These are phyloP conservation scores for Darevskia mixta DNA, from an alignment of 2,797 vertebrate species.

Conservation along the genomic window DNA sequence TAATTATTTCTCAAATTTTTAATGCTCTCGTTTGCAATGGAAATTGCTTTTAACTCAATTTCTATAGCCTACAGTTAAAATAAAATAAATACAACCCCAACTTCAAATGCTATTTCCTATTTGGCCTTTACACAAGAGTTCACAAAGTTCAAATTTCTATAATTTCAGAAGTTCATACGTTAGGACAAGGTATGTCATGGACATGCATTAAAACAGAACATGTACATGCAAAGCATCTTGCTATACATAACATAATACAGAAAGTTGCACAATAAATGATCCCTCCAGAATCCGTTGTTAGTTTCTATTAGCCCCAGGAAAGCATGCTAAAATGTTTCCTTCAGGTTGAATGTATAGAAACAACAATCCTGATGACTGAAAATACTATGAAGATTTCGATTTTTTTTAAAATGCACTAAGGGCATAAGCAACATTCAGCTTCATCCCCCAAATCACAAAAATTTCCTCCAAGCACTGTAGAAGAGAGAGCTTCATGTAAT, in stretches of 20 bases:
- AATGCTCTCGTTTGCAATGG: background rate
- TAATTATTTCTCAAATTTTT: background rate
- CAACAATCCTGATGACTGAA: background rate
- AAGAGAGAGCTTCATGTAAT: constrained; percentile 4
- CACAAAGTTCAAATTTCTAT: background rate
- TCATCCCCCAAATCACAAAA: constrained; percentile 12
- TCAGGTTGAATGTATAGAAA: background rate
- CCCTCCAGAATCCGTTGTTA: constrained; percentile 1
- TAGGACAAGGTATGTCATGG: background rate
- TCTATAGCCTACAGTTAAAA: background rate
- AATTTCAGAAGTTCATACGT: constrained; percentile 8
- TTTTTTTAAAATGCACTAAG: constrained; percentile 14
- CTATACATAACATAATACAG: rapidly evolving
- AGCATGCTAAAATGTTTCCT: constrained; percentile 17
- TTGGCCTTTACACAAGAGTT: background rate
- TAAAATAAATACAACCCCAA: background rate
- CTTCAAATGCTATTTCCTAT: background rate
- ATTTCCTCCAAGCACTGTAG: background rate
- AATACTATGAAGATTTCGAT: constrained; percentile 17
- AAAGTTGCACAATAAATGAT: constrained; percentile 19
- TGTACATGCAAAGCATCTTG: background rate
- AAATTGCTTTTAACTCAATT: background rate
- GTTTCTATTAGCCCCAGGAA: constrained; percentile 26
- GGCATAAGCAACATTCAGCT: background rate
- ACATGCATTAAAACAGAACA: background rate